A percentile compares a stretch with the other conserved stretches of the same genome.
Evolutionary conservation across 37 sponge, comb jelly and placozoan genomes (phyloP).

Genomic region (Ephydatia muelleri): DNA sequence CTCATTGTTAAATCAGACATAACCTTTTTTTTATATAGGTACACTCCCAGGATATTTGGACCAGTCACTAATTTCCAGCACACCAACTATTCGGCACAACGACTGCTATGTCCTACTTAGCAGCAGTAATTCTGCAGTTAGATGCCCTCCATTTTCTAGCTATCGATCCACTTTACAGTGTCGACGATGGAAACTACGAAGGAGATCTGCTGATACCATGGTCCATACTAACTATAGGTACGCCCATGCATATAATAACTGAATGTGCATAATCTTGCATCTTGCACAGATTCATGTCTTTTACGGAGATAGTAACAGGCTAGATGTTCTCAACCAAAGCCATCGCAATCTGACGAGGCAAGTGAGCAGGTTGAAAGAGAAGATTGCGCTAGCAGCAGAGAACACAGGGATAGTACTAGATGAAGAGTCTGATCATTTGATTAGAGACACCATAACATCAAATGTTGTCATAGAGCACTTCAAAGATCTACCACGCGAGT

Average conservation of each 20-base stretch:
- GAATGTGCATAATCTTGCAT: background rate
- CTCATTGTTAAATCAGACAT: constrained; percentile 1
- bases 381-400: constrained; percentile 2
- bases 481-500: background rate
- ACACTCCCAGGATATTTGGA: background rate
- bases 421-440: constrained; percentile 20
- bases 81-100: background rate
- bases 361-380: constrained; percentile 7
- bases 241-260: background rate
- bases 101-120: background rate
- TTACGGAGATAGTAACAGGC: background rate
- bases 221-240: background rate
- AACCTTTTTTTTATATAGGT: background rate
- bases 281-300: background rate
- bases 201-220: constrained; percentile 1
- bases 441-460: background rate
- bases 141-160: background rate
- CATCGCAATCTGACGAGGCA: background rate
- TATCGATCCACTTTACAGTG: background rate
- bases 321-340: background rate
- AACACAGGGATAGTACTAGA: constrained; percentile 8
- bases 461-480: background rate
- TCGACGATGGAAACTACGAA: background rate
- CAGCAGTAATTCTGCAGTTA: background rate
- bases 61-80: background rate